Evolutionary conservation across 30 jellyfish, hydroid and myxozoan genomes (phyloP), one percentile per base, ranked within the genome.

Genomic region (Rhopilema esculentum): DNA sequence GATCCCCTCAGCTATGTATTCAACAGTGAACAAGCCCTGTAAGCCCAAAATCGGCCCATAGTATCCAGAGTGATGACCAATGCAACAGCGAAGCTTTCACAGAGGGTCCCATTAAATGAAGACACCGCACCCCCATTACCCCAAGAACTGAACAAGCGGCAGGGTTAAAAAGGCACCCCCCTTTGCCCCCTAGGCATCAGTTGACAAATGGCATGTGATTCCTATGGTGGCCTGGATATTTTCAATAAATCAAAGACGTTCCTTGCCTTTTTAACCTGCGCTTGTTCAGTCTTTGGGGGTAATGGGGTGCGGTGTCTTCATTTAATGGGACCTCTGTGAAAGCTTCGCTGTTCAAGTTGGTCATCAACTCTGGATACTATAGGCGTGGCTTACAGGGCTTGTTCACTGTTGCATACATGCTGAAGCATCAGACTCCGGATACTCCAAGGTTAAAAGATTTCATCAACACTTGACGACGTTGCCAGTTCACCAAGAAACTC

Each of bases 91-190:
- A 8, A 2, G 57, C 57, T 12, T 40, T 40, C 57, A 40, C 57
- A 2, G 40, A 18, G 8, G n/a, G 27, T 20, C 25, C 68, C 89
- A 23, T 20, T 80, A 8, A 49, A 40, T 2, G 75, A 71, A 63
- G 20, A 40, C 15, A 18, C 80, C 22, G 80, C 89, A 8, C 89
- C 32, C 89, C 80, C 12, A 28, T 80, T 61, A 80, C 89, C 1
- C 89, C 89, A 8, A 64, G 89, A 48, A 66, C 89, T 16, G 40
- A 29, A 7, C 70, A 73, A 0, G 49, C 84, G 7, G 25, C n/a
- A n/a, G 4, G 22, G 21, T 73, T 20, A 73, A 32, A 21, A 73
- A 73, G 27, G 84, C 65, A 8, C n/a, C n/a, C n/a, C n/a, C n/a
- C n/a, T n/a, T n/a, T n/a, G n/a, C n/a, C n/a, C n/a, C n/a, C n/a